A percentile compares a stretch with the other conserved stretches of the same genome.
phyloP scores from a whole-genome alignment of 2,797 vertebrate species.

The Platyrinchus mystaceus region DNA sequence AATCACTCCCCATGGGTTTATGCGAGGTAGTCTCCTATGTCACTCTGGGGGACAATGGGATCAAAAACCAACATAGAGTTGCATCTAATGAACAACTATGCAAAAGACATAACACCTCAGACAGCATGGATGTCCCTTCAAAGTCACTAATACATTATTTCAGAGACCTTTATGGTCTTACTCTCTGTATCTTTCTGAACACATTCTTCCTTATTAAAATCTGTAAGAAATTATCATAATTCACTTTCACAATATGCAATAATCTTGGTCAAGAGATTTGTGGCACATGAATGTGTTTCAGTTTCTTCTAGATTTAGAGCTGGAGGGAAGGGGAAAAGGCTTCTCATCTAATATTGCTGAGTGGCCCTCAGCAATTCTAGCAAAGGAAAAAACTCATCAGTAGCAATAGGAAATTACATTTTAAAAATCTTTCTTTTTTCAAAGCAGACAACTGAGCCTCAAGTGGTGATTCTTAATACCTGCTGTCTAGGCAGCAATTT shows the following conservation, averaged over 20 bases:
- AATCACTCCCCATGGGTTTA: not conserved
- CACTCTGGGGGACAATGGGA: not conserved
- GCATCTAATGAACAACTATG: not conserved
- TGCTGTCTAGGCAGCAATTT: not conserved
- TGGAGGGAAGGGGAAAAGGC: not conserved
- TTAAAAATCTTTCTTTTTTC: not conserved
- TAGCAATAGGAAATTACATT: not conserved
- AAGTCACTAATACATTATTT: fast-evolving
- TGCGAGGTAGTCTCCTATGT: fast-evolving
- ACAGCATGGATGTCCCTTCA: not conserved
- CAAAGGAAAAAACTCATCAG: not conserved
- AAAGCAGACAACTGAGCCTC: not conserved
- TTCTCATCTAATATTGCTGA: not conserved
- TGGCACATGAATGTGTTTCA: fast-evolving
- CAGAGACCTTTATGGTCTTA: not conserved
- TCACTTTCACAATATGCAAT: not conserved
- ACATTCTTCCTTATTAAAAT: not conserved
- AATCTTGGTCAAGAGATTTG: not conserved
- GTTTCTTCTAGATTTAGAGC: not conserved
- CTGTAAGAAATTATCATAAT: not conserved
- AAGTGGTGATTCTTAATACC: not conserved
- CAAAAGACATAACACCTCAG: not conserved
- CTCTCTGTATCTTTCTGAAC: not conserved
- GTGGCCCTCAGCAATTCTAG: not conserved
- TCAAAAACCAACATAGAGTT: not conserved